These are phyloP conservation scores for Helicolenus hilgendorfi DNA, from an alignment of 2,797 vertebrate species.

Conservation along the genomic window DNA sequence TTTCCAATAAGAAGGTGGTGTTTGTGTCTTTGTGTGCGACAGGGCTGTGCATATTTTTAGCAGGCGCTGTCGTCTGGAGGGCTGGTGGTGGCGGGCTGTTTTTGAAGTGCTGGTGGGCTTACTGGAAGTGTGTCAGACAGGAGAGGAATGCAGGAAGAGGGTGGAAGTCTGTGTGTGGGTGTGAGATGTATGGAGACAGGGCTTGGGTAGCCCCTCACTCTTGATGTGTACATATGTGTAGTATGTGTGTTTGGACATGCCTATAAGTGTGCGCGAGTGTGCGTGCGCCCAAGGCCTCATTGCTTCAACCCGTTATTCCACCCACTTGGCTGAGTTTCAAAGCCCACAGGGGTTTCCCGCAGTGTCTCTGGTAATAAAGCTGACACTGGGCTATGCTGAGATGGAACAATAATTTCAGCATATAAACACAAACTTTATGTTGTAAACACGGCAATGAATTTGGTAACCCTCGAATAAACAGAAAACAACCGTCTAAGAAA, in stretches of 20 bases:
- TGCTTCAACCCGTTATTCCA: slow-evolving; percentile 36
- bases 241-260: slow-evolving; percentile 13
- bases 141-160: slow-evolving; percentile 81
- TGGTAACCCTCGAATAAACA: not conserved
- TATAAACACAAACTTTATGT: slow-evolving; percentile 1
- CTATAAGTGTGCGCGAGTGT: not conserved
- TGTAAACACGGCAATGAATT: slow-evolving; percentile 3
- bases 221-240: slow-evolving; percentile 41
- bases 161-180: slow-evolving; percentile 37
- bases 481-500: not conserved
- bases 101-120: slow-evolving; percentile 83
- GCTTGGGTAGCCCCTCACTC: slow-evolving; percentile 28
- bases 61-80: slow-evolving; percentile 67
- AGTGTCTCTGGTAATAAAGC: slow-evolving; percentile 44
- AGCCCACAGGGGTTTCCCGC: slow-evolving; percentile 58
- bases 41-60: slow-evolving; percentile 56
- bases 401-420: slow-evolving; percentile 1
- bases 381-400: not conserved
- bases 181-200: slow-evolving; percentile 8
- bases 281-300: slow-evolving; percentile 11
- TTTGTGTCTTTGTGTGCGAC: slow-evolving; percentile 45
- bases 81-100: slow-evolving; percentile 57
- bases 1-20: slow-evolving; percentile 29
- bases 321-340: slow-evolving; percentile 37
- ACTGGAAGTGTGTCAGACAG: slow-evolving; percentile 89